A percentile compares a stretch with the other conserved stretches of the same genome.
Conservation (phyloP, 2,888 invertebrate species). For the Drosophila crucigera region DNA sequence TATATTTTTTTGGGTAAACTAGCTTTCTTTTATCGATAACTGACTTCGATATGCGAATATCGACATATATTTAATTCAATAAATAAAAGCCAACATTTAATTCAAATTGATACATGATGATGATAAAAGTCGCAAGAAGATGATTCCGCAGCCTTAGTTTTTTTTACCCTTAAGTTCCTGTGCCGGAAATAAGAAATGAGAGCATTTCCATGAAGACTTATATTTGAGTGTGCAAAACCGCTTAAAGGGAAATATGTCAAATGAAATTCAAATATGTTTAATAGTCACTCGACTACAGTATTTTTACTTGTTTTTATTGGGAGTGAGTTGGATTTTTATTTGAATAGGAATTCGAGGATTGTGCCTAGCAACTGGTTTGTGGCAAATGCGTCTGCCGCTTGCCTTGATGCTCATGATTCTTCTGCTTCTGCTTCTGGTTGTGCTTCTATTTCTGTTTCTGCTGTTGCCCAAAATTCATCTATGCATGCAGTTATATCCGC, state of each 20-base stretch:
- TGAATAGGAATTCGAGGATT: slow-evolving; percentile 14
- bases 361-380: slow-evolving; percentile 11
- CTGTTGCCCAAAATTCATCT: slow-evolving; percentile 38
- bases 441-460: neutral
- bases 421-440: neutral
- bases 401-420: slow-evolving; percentile 1
- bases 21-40: no score
- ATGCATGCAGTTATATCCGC: slow-evolving; percentile 45
- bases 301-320: neutral
- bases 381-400: slow-evolving; percentile 16
- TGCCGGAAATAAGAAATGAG: no score
- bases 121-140: no score
- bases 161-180: no score
- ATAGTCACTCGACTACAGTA: neutral
- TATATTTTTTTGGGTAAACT: neutral
- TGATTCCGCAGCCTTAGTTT: no score
- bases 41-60: no score
- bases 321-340: slow-evolving; percentile 15
- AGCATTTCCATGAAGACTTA: no score
- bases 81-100: no score
- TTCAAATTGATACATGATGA: no score
- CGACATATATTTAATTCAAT: no score
- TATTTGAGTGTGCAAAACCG: neutral
- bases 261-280: no score
- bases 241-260: neutral